phyloP scores from a whole-genome alignment of 1,140 invertebrate species.

The Stegodyphus mimosarum region DNA sequence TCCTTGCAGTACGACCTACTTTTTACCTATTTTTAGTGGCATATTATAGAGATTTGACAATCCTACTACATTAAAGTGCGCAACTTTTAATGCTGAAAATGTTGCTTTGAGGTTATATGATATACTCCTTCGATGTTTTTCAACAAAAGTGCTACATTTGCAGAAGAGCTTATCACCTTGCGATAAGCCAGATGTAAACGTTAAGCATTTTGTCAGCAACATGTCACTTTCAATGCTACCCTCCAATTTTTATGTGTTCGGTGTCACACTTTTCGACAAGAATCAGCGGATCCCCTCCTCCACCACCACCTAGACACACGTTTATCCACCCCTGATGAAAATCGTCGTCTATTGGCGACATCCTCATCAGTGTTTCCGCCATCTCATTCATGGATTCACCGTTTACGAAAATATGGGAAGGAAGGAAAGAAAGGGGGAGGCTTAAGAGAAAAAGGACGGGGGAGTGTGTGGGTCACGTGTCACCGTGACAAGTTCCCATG shows the following conservation, averaged over 20 bases:
- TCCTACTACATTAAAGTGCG: too few species aligned
- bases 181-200: too few species aligned
- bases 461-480: slow-evolving; percentile 29
- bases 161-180: too few species aligned
- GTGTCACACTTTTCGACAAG: background rate
- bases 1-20: too few species aligned
- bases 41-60: too few species aligned
- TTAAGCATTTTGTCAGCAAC: background rate
- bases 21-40: too few species aligned
- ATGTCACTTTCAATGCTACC: background rate
- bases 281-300: background rate
- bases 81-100: too few species aligned
- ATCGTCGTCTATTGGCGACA: slow-evolving; percentile 27
- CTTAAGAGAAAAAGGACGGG: background rate
- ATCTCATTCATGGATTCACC: background rate
- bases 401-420: background rate
- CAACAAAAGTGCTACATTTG: too few species aligned
- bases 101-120: too few species aligned
- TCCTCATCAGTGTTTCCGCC: slow-evolving; percentile 35
- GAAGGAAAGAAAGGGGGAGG: background rate
- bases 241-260: background rate
- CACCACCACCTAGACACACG: background rate
- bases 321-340: background rate
- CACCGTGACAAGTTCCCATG: slow-evolving; percentile 41
- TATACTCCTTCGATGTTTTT: too few species aligned